Evolutionary conservation across 2,797 vertebrate genomes (phyloP).

Genomic region (Pitangus sulphuratus): DNA sequence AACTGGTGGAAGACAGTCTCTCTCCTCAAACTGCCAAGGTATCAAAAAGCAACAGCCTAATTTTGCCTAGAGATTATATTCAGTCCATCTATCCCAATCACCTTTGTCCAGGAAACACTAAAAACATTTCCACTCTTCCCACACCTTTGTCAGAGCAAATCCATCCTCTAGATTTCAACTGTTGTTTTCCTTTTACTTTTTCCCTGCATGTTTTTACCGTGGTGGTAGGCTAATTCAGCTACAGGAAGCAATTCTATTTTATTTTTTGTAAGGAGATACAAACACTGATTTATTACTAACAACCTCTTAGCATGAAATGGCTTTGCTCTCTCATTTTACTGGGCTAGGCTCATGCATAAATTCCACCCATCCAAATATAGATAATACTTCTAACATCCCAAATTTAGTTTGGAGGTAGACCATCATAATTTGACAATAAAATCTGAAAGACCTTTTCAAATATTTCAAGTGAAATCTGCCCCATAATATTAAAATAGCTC

Average conservation of each 20-base stretch:
- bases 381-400: not conserved
- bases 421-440: not conserved
- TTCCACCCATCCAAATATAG: not conserved
- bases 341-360: not conserved
- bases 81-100: not conserved
- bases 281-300: not conserved
- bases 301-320: not conserved
- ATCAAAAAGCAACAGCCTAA: not conserved
- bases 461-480: not conserved
- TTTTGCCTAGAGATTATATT: not conserved
- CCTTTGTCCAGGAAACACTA: not conserved
- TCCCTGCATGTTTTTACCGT: not conserved
- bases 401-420: not conserved
- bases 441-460: not conserved
- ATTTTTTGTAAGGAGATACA: not conserved
- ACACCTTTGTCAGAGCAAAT: not conserved
- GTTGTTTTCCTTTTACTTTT: not conserved
- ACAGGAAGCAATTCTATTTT: not conserved
- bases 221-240: not conserved
- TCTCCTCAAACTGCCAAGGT: not conserved
- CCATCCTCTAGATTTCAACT: not conserved
- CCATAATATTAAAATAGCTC: not conserved
- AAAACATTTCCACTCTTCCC: not conserved
- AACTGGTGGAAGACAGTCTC: not conserved
- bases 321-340: not conserved